Percentiles rank a stretch among this genome's conserved stretches.
Conservation (phyloP, 1,140 invertebrate genomes). For the Drosophila ohnishii region DNA sequence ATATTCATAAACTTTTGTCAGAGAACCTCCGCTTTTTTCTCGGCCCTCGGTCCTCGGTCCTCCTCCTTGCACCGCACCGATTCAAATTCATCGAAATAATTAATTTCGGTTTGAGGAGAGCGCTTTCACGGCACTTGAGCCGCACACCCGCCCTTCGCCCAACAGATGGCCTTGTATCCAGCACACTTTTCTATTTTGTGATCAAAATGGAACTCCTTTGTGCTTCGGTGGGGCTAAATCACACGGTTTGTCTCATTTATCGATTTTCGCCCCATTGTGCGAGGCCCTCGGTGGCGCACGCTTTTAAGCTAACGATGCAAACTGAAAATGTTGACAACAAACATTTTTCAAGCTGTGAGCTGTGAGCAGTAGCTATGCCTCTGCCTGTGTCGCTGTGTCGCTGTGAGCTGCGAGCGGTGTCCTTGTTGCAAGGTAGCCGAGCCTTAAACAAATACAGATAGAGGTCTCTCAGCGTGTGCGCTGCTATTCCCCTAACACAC, state of each 20-base stretch:
- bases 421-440: conserved; percentile 60
- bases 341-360: conserved; percentile 80
- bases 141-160: conserved; percentile 7
- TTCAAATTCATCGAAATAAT: conserved; percentile 51
- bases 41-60: not conserved
- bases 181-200: conserved; percentile 47
- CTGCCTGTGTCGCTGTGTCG: conserved; percentile 53
- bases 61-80: conserved; percentile 15
- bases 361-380: conserved; percentile 19
- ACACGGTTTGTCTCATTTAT: conserved; percentile 75
- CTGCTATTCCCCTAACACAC: conserved; percentile 17
- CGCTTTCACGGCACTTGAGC: conserved; percentile 46
- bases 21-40: conserved; percentile 24
- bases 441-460: conserved; percentile 70
- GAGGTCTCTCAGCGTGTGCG: conserved; percentile 16
- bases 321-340: conserved; percentile 82
- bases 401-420: conserved; percentile 36
- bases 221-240: conserved; percentile 59
- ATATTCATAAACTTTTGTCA: conserved; percentile 50
- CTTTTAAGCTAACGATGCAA: conserved; percentile 82
- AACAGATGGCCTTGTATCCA: conserved; percentile 40
- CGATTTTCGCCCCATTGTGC: conserved; percentile 74
- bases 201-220: conserved; percentile 65
- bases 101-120: conserved; percentile 37
- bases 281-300: conserved; percentile 43